Percentiles rank a stretch among this genome's conserved stretches.
Evolutionary conservation across 2,113 vertebrate species (phyloP).

Genomic region (Monarcha castaneiventris): DNA sequence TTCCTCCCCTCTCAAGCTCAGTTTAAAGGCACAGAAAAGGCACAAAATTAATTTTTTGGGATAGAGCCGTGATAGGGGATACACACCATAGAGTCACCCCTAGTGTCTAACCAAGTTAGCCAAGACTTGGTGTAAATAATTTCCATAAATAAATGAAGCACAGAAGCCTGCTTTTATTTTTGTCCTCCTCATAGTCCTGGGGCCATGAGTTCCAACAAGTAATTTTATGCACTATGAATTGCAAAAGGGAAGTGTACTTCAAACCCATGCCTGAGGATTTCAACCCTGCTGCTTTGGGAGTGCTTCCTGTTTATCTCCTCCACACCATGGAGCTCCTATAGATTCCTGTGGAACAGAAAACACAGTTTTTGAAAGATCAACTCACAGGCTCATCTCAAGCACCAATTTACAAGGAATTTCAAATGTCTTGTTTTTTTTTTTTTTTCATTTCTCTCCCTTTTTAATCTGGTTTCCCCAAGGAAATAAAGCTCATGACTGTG

Average conservation of each 20-base stretch:
- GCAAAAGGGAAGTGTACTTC: not conserved
- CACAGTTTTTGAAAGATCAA: not conserved
- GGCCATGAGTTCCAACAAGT: not conserved
- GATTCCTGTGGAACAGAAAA: not conserved
- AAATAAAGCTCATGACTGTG: not conserved
- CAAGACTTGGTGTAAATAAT: not conserved
- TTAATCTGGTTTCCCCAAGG: not conserved
- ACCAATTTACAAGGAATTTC: not conserved
- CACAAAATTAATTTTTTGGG: no score
- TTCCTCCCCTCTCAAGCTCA: no score
- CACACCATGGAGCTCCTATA: not conserved
- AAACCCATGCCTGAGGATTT: not conserved
- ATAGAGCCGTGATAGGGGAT: no score
- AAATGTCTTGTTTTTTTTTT: not conserved
- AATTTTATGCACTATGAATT: not conserved
- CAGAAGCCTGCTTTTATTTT: not conserved
- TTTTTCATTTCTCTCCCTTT: not conserved
- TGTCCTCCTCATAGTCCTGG: not conserved
- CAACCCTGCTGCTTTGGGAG: not conserved
- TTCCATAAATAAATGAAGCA: not conserved
- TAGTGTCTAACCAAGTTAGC: not conserved
- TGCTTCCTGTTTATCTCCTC: not conserved
- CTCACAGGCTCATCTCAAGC: not conserved
- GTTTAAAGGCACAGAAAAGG: no score
- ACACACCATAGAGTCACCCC: no score